A percentile compares a stretch with the other conserved stretches of the same genome.
phyloP scores from a whole-genome alignment of 1,140 invertebrate genomes.

The Scaptomyza montana region DNA sequence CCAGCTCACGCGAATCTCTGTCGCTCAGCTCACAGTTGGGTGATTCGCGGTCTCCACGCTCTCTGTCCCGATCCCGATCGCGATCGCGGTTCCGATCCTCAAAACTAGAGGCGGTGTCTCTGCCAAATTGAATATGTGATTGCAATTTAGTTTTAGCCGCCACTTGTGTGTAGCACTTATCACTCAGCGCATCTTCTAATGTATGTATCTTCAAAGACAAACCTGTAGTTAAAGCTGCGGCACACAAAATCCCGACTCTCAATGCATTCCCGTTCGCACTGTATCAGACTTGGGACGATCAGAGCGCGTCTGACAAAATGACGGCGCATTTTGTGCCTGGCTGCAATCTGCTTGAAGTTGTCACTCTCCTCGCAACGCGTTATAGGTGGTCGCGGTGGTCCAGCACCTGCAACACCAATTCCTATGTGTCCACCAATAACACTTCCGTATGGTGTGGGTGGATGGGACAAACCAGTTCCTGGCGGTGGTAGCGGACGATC shows the following conservation, averaged over 20 bases:
- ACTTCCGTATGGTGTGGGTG: conserved; percentile 61
- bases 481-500: conserved; percentile 72
- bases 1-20: conserved; percentile 92
- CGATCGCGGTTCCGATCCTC: conserved; percentile 85
- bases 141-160: conserved; percentile 30
- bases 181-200: conserved; percentile 25
- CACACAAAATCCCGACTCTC: conserved; percentile 94
- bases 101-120: conserved; percentile 85
- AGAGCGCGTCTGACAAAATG: conserved; percentile 91
- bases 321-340: conserved; percentile 89
- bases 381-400: conserved; percentile 69
- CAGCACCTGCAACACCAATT: conserved; percentile 52
- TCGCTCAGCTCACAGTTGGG: conserved; percentile 96
- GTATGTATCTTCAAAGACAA: conserved; percentile 1
- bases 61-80: conserved; percentile 84
- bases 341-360: conserved; percentile 91
- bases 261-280: conserved; percentile 92
- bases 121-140: conserved; percentile 76
- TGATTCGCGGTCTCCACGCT: conserved; percentile 85
- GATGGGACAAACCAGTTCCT: conserved; percentile 61
- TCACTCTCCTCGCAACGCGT: conserved; percentile 90
- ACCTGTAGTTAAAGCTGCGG: conserved; percentile 93
- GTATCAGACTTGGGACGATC: conserved; percentile 88
- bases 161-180: conserved; percentile 19
- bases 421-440: conserved; percentile 47